Conservation (phyloP, 2,797 vertebrate species). For the Scleropages formosus region DNA sequence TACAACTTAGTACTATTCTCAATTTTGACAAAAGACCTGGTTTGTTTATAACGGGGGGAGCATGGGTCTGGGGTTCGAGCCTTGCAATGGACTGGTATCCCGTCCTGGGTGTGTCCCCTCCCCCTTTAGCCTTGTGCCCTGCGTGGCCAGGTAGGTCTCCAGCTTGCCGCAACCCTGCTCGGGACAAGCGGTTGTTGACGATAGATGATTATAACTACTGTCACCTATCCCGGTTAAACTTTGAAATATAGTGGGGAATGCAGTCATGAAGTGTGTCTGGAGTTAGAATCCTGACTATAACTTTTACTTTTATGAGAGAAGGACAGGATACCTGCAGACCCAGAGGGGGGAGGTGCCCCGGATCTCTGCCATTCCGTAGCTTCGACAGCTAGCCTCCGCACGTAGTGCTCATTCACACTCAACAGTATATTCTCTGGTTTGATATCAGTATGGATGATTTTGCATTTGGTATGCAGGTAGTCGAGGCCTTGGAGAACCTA, state of each 20-base stretch:
- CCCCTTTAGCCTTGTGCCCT: no score
- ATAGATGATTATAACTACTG: no score
- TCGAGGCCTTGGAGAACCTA: constrained; percentile 94
- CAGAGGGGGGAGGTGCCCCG: constrained; percentile 88
- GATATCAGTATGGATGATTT: constrained; percentile 97
- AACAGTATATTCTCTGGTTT: constrained; percentile 97
- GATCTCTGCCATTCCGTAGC: constrained; percentile 93
- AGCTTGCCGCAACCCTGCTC: no score
- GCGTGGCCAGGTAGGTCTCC: no score
- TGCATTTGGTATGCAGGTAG: constrained; percentile 93
- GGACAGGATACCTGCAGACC: constrained; percentile 82
- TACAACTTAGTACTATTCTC: background rate
- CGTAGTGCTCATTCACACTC: constrained; percentile 89
- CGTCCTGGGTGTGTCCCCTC: no score
- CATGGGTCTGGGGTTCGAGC: no score
- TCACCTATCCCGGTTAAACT: no score
- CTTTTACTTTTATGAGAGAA: background rate
- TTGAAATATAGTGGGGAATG: background rate
- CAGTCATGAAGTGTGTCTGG: background rate
- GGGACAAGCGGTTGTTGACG: no score
- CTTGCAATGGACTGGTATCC: no score
- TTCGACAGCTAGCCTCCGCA: constrained; percentile 89
- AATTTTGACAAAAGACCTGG: background rate
- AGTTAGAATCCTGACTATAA: no score
- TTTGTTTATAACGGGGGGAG: no score